Evolutionary conservation across 2,797 vertebrate species (phyloP).

Genomic region (Gymnodraco acuticeps): DNA sequence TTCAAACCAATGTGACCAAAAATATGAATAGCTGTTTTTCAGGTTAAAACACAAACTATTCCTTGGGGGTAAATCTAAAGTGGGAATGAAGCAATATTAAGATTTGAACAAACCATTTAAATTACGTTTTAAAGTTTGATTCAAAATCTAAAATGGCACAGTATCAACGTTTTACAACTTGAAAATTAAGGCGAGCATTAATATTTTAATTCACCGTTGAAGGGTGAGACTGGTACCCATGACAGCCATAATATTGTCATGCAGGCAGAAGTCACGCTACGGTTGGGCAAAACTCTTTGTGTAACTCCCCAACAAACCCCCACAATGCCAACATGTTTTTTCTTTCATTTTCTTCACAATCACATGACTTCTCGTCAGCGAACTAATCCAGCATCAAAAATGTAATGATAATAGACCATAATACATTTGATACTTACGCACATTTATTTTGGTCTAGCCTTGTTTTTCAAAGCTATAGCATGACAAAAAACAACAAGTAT

Average conservation of each 20-base stretch:
- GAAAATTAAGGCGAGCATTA: not conserved
- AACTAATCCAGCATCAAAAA: not conserved
- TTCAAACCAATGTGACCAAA: not conserved
- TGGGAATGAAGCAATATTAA: too few species aligned
- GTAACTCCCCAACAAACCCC: not conserved
- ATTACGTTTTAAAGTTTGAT: too few species aligned
- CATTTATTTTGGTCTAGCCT: fast-evolving
- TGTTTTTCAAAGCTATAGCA: not conserved
- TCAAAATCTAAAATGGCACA: too few species aligned
- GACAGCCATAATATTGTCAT: not conserved
- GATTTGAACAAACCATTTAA: too few species aligned
- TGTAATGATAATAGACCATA: not conserved
- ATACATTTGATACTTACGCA: not conserved
- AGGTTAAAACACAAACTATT: not conserved
- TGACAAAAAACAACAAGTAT: too few species aligned
- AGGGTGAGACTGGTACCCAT: too few species aligned
- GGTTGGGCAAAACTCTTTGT: not conserved
- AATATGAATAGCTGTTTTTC: not conserved
- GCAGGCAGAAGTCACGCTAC: not conserved
- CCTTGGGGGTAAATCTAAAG: not conserved
- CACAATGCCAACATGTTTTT: not conserved
- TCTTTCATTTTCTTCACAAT: not conserved
- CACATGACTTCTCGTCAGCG: not conserved
- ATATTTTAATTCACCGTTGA: not conserved
- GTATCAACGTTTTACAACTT: not conserved